phyloP scores from a whole-genome alignment of 2,888 invertebrate genomes.

The Tenthredo scrophulariae region DNA sequence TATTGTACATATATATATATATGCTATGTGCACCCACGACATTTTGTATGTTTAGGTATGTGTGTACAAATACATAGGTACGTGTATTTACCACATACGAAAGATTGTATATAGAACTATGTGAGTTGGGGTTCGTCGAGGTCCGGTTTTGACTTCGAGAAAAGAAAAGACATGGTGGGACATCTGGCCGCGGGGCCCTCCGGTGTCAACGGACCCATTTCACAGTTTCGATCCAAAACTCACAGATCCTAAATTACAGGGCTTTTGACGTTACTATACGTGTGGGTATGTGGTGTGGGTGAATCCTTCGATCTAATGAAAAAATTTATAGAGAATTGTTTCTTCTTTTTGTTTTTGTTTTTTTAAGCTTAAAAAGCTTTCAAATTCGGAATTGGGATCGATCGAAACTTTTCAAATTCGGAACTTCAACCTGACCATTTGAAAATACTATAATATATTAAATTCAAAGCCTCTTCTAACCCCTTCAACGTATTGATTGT shows the following conservation, averaged over 20 bases:
- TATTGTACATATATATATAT: not conserved
- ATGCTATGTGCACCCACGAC: conserved; percentile 2
- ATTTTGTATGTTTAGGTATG: not conserved
- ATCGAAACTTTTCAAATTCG: too few relatives aligned
- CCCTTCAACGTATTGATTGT: too few relatives aligned
- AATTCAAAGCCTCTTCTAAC: too few relatives aligned
- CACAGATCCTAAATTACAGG: not conserved
- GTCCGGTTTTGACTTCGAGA: conserved; percentile 17
- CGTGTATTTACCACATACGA: not conserved
- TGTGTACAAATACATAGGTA: too few relatives aligned
- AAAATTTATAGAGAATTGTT: too few relatives aligned
- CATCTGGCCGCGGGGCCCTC: conserved; percentile 39
- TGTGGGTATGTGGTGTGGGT: not conserved
- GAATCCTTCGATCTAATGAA: not conserved
- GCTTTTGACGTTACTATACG: not conserved
- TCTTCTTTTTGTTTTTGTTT: too few relatives aligned
- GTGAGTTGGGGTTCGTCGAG: not conserved
- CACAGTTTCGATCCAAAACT: conserved; percentile 21
- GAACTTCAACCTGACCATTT: too few relatives aligned
- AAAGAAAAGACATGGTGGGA: not conserved
- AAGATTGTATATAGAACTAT: conserved; percentile 13
- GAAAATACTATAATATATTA: too few relatives aligned
- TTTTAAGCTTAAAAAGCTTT: too few relatives aligned
- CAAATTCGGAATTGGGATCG: too few relatives aligned
- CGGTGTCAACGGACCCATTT: conserved; percentile 40